Percentiles rank a stretch among this genome's conserved stretches.
phyloP scores from a whole-genome alignment of 2,113 vertebrate genomes.

The Hippocampus mohnikei region DNA sequence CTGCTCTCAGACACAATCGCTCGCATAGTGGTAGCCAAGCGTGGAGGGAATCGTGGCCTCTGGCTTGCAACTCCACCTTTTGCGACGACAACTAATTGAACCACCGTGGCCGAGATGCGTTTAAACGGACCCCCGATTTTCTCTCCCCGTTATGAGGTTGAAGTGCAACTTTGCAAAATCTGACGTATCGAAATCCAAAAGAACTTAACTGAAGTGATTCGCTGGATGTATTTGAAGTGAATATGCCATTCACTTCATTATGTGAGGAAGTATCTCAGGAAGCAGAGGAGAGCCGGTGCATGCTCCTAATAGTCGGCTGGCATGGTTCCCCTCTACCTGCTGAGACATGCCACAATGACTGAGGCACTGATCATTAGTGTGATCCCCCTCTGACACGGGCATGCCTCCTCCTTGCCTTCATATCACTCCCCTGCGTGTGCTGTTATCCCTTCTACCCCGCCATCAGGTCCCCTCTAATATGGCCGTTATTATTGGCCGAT shows the following conservation, averaged over 20 bases:
- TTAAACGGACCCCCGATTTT: conserved; percentile 31
- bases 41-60: conserved; percentile 28
- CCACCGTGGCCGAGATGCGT: conserved; percentile 18
- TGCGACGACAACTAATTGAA: not conserved
- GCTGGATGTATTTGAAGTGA: not conserved
- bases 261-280: not conserved
- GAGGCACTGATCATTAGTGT: conserved; percentile 62
- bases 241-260: not conserved
- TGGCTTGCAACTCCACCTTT: conserved; percentile 13
- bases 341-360: conserved; percentile 51
- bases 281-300: conserved; percentile 20
- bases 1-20: conserved; percentile 3
- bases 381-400: conserved; percentile 37
- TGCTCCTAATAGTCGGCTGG: conserved; percentile 27
- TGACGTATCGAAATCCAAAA: too few relatives aligned
- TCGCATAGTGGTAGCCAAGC: conserved; percentile 18
- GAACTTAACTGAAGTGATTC: too few relatives aligned
- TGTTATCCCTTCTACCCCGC: conserved; percentile 6
- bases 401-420: conserved; percentile 7
- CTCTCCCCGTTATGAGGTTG: conserved; percentile 53
- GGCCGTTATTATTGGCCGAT: conserved; percentile 7
- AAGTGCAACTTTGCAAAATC: too few relatives aligned
- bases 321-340: conserved; percentile 54
- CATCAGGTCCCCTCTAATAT: conserved; percentile 23
- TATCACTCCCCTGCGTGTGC: not conserved